Conservation (phyloP, 2,888 invertebrate species). For the Parnassius smintheus region DNA sequence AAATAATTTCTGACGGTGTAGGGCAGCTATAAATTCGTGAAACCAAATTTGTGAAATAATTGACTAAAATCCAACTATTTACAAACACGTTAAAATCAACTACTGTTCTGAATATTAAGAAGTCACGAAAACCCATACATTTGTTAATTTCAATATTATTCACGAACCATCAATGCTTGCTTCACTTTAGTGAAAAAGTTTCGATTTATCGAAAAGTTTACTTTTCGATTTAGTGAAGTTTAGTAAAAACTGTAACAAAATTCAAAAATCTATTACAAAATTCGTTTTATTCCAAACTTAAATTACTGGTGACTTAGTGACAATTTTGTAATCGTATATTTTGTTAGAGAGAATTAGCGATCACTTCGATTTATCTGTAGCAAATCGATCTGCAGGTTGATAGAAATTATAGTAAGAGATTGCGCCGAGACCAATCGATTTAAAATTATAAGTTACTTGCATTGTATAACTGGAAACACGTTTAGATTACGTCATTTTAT, state of each 20-base stretch:
- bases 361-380: slow-evolving; percentile 47
- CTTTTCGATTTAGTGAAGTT: background rate
- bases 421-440: slow-evolving; percentile 54
- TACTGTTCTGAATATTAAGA: too few species aligned
- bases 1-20: too few species aligned
- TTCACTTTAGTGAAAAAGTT: too few species aligned
- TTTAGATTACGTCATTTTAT: slow-evolving; percentile 14
- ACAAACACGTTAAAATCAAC: too few species aligned
- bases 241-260: background rate
- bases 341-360: slow-evolving; percentile 45
- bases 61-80: too few species aligned
- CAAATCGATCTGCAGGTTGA: slow-evolving; percentile 55
- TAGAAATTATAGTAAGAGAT: slow-evolving; percentile 43
- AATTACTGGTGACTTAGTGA: background rate
- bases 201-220: too few species aligned
- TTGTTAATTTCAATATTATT: too few species aligned
- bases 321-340: slow-evolving; percentile 25
- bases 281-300: slow-evolving; percentile 1
- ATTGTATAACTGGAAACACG: slow-evolving; percentile 21
- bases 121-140: too few species aligned
- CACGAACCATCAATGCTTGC: too few species aligned
- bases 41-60: too few species aligned
- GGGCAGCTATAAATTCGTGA: too few species aligned
- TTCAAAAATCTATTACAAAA: background rate
- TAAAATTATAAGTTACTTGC: slow-evolving; percentile 46